Base-by-base conservation (phyloP, 2,113 vertebrate species). In the Phalacrocorax pelagicus region DNA sequence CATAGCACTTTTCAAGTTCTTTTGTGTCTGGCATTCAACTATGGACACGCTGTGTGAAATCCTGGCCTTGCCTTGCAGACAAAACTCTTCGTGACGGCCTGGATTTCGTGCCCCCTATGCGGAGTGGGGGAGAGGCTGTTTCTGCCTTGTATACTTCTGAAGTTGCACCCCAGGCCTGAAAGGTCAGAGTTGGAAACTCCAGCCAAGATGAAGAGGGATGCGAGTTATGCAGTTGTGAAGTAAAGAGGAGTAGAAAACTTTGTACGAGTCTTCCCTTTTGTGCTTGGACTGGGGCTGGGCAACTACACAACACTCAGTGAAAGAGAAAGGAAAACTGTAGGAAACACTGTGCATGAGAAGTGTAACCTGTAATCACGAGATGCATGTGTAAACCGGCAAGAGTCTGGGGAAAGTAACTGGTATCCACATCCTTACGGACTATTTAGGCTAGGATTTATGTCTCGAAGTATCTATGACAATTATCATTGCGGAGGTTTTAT, bases 21-120 rank as follows among this genome's bases (percentile, higher is more conserved):
- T 96, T 89, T 97, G 57, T 97, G 81, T 62, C 81, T 92, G 86
- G 87, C 89, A 94, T 85, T 95, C 86, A 95, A 5, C 73, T 84
- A 46, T 32, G 69, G 92, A 82, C 58, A 47, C 1, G 12, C 62
- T 65, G n/a, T 67, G 69, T 87, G 65, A 97, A 96, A 92, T 63
- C 40, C 13, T 61, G 58, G 29, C 75, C 54, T 65, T 57, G 55
- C 81, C 54, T 65, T 57, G 55, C 81, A 89, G 73, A 88, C 52
- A 85, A 59, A 89, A 87, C 72, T 73, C 62, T 51, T 88, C 34
- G 72, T 89, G 80, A 49, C 8, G 81, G 78, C 38, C 73, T 0
- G 15, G 42, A 89, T 92, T 95, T 91, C 69, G 72, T 81, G 61
- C 44, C 27, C 8, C 71, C 63, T 1, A 0, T 42, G 44, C 21